phyloP scores from a whole-genome alignment of 2,113 vertebrate genomes.

The Dermatemys mawii region DNA sequence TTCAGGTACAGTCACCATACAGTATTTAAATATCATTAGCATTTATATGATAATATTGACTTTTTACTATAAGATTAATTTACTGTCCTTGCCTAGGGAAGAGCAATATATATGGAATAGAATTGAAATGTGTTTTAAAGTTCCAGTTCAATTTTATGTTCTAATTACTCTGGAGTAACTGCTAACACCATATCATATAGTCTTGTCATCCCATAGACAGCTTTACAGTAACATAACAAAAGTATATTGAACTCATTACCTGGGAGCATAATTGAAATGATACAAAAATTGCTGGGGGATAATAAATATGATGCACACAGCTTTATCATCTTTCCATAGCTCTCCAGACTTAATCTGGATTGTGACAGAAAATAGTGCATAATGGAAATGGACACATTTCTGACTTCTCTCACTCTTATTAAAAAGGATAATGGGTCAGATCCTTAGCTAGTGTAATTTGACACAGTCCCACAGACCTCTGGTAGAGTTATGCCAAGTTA shows the following conservation, averaged over 20 bases:
- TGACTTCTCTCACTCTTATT: not conserved
- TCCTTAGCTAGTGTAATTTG: not conserved
- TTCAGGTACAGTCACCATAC: constrained; percentile 54
- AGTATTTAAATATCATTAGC: constrained; percentile 70
- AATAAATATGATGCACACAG: not conserved
- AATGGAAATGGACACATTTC: accelerated
- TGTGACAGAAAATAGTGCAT: accelerated
- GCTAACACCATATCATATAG: constrained; percentile 48
- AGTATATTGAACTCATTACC: constrained; percentile 36
- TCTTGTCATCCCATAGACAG: constrained; percentile 45
- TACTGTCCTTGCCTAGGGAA: constrained; percentile 54
- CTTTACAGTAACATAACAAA: constrained; percentile 42
- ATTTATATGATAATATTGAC: constrained; percentile 69
- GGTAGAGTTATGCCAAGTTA: accelerated
- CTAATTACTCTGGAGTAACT: constrained; percentile 62
- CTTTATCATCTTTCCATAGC: accelerated
- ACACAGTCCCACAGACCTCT: accelerated
- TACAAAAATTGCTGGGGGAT: not conserved
- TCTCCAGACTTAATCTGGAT: not conserved
- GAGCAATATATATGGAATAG: not conserved
- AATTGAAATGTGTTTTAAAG: constrained; percentile 55
- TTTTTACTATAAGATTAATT: constrained; percentile 74
- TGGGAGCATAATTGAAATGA: constrained; percentile 37
- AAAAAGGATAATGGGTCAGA: not conserved
- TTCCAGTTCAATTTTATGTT: constrained; percentile 72